Base-by-base conservation (phyloP, 2,113 vertebrate genomes). In the Coptodon rendalli region DNA sequence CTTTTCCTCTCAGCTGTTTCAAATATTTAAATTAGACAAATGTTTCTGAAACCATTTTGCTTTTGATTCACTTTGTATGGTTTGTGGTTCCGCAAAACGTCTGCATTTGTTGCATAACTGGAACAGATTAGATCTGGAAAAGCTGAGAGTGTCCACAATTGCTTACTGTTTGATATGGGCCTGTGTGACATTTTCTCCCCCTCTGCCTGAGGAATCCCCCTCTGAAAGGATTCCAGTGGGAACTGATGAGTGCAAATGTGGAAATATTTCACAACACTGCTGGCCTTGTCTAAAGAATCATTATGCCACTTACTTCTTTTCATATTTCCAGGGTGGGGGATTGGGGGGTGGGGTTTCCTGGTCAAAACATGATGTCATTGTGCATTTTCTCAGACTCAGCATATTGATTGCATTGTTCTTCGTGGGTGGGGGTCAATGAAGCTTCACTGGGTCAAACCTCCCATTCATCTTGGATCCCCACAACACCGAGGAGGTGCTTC, bases 401-500 rank as follows among this genome's bases (percentile, higher is more conserved):
- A 82, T 86, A 52, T 89, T 79, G 81, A 78, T 76, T 5, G 12
- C 17, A 12, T 85, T 89, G 84, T 29, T 84, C 84, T 82, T 81
- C 2, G 80, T 83, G 87, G 85, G 88, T 34, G 45, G 91, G 85
- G 86, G 87, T 31, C 81, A 80, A 66, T 57, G 53, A 61, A 71
- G 82, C 83, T 61, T 80, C 50, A 76, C 48, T 59, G 66, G 90
- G 84, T 90, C 84, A 87, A 34, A 11, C 85, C 78, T 80, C 84
- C 63, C 78, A 45, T 66, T 86, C 87, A 57, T 78, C 34, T 86
- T 86, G 85, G 80, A 89, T 87, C 86, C 79, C 9, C 54, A 52
- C 54, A 43, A 10, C 13, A 3, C 27, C 22, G 87, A 95, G 89
- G 91, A 94, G 84, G 89, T 66, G 93, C 90, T 93, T 90, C 83